phyloP scores from a whole-genome alignment of 2,113 vertebrate species.

The Petroica traversi region DNA sequence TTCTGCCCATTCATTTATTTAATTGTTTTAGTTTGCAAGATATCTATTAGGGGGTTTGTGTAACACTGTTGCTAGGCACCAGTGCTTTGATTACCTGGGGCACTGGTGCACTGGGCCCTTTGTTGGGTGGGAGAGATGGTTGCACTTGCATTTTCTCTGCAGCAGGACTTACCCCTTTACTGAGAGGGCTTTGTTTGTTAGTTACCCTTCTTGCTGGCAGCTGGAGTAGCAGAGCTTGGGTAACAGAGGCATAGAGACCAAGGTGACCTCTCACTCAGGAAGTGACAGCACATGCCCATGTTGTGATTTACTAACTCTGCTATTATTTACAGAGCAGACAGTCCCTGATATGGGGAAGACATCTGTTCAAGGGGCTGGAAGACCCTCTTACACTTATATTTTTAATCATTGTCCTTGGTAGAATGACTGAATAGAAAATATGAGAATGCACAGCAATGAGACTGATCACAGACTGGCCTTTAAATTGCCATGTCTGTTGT shows the following conservation, averaged over 20 bases:
- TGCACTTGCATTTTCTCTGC: not conserved
- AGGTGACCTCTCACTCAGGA: not conserved
- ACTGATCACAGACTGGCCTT: not conserved
- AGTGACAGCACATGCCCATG: not conserved
- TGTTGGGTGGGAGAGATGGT: not conserved
- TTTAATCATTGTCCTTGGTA: not conserved
- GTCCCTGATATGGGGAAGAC: not conserved
- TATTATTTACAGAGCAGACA: not conserved
- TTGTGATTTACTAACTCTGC: not conserved
- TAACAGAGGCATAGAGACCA: not conserved
- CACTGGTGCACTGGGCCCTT: not conserved
- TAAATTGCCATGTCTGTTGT: not conserved
- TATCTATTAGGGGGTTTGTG: not conserved
- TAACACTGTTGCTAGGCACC: not conserved
- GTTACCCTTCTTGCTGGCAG: not conserved
- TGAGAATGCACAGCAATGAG: not conserved
- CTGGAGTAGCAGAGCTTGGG: not conserved
- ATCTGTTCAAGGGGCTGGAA: not conserved
- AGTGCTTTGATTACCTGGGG: not conserved
- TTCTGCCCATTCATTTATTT: not conserved
- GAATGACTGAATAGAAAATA: not conserved
- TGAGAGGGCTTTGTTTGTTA: not conserved
- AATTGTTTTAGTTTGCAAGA: not conserved
- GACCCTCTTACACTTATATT: not conserved
- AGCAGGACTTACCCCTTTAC: not conserved